These are phyloP conservation scores for Eumacrocentrus americanus DNA, from an alignment of 2,888 invertebrate species.

Conservation along the genomic window DNA sequence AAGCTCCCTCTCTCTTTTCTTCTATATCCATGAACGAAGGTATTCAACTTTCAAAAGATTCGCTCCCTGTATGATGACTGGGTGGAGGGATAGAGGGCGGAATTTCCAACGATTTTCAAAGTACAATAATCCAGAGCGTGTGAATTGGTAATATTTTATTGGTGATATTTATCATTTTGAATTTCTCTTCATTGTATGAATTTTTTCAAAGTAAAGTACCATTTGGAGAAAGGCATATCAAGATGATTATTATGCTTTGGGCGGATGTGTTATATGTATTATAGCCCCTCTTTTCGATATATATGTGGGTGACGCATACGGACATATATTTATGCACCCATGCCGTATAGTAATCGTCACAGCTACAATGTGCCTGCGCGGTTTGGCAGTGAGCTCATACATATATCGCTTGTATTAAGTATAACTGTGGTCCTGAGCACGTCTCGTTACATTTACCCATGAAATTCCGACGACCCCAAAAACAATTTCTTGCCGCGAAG, in stretches of 20 bases:
- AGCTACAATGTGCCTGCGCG: slow-evolving; percentile 26
- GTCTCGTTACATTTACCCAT: slow-evolving; percentile 20
- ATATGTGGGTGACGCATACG: slow-evolving; percentile 56
- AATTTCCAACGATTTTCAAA: background rate
- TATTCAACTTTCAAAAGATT: slow-evolving; percentile 52
- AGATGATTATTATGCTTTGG: background rate
- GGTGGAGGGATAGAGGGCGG: background rate
- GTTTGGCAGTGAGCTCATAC: slow-evolving; percentile 43
- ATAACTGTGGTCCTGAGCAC: background rate
- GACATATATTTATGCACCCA: slow-evolving; percentile 56
- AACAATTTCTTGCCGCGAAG: slow-evolving; percentile 2
- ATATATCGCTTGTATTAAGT: slow-evolving; percentile 53
- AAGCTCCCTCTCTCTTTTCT: slow-evolving; percentile 30
- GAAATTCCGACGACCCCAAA: slow-evolving; percentile 17
- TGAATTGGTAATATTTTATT: slow-evolving; percentile 23
- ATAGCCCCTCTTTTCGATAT: slow-evolving; percentile 4
- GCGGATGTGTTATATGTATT: background rate
- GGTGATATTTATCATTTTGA: background rate
- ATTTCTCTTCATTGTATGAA: background rate
- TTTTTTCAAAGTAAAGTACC: background rate
- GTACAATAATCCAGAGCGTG: background rate
- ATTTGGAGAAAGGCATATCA: slow-evolving; percentile 3
- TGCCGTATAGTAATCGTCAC: slow-evolving; percentile 20
- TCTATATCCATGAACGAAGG: slow-evolving; percentile 20
- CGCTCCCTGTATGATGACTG: slow-evolving; percentile 33